Conservation (phyloP, 2,888 invertebrate genomes). For the Metacarcinus magister region DNA sequence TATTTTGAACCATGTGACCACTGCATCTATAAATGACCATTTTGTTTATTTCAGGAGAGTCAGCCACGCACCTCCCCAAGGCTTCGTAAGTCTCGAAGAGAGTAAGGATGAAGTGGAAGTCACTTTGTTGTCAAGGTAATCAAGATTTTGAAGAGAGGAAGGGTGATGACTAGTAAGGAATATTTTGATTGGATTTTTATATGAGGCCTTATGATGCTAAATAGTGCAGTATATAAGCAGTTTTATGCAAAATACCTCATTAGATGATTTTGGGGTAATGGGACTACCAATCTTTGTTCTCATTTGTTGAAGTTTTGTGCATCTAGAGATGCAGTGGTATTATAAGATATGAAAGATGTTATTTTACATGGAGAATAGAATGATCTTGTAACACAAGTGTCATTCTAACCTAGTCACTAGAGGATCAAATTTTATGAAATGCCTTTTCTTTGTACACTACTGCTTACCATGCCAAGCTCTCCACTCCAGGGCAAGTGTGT, state of each 20-base stretch:
- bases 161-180: constrained; percentile 50
- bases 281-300: background rate
- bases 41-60: constrained; percentile 53
- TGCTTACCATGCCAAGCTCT: constrained; percentile 45
- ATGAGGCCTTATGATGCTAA: constrained; percentile 76
- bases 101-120: constrained; percentile 49
- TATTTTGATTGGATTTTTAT: constrained; percentile 75
- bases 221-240: constrained; percentile 71
- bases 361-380: constrained; percentile 43
- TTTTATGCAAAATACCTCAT: constrained; percentile 72
- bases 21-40: background rate
- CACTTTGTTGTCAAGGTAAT: constrained; percentile 29
- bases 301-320: constrained; percentile 42
- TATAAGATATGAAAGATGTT: constrained; percentile 46
- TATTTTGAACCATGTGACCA: background rate
- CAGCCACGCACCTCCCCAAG: constrained; percentile 76
- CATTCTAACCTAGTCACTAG: constrained; percentile 70
- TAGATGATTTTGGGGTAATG: background rate
- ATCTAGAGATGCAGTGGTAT: constrained; percentile 17
- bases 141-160: background rate
- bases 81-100: constrained; percentile 74
- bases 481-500: constrained; percentile 54
- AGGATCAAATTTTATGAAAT: constrained; percentile 58
- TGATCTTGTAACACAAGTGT: constrained; percentile 54
- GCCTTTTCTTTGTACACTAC: background rate